Conservation (phyloP, 1,140 invertebrate species). For the Hypothenemus hampei region DNA sequence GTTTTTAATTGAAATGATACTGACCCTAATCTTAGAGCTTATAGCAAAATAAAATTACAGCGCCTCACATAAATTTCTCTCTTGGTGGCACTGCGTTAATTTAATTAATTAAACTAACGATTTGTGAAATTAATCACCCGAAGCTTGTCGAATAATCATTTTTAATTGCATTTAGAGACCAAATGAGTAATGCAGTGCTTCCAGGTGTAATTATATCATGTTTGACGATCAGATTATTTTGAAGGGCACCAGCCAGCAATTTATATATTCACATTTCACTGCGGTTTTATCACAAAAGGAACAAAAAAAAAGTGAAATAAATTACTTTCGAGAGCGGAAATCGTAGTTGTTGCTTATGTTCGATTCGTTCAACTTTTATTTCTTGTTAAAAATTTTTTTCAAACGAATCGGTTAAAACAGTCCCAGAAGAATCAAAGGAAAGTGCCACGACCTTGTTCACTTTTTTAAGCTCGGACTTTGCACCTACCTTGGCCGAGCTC, state of each 20-base stretch:
- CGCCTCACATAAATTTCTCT: constrained; percentile 7
- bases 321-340: too few relatives aligned
- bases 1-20: constrained; percentile 1
- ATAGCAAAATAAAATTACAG: constrained; percentile 6
- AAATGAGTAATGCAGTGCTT: too few relatives aligned
- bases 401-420: too few relatives aligned
- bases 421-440: too few relatives aligned
- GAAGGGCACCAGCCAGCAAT: constrained; percentile 12
- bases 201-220: background rate
- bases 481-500: constrained; percentile 31
- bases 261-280: constrained; percentile 6
- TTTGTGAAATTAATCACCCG: constrained; percentile 1
- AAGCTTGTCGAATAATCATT: background rate
- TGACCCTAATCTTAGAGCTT: constrained; percentile 6
- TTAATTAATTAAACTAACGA: constrained; percentile 6
- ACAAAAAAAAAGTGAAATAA: too few relatives aligned
- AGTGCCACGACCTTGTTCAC: background rate
- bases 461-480: constrained; percentile 21
- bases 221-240: background rate
- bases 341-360: too few relatives aligned
- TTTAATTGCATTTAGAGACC: background rate
- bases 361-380: too few relatives aligned
- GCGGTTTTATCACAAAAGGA: background rate
- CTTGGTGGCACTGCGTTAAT: constrained; percentile 19
- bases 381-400: too few relatives aligned